These are phyloP conservation scores for Caenorhabditis inopinata DNA, from an alignment of 1,140 invertebrate species.

Conservation along the genomic window DNA sequence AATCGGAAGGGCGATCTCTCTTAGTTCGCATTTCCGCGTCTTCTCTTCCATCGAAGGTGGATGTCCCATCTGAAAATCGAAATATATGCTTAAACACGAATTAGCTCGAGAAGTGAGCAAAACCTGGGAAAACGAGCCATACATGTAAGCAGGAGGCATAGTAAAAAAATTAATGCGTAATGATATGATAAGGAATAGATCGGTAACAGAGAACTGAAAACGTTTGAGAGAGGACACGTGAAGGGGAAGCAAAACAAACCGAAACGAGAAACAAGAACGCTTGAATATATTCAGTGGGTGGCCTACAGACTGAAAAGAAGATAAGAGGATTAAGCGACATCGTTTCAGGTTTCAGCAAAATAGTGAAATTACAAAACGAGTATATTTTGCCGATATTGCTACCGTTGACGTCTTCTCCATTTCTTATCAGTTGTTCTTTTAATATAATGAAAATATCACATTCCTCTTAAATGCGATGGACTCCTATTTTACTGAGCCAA, in stretches of 20 bases:
- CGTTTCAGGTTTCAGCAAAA: neutral
- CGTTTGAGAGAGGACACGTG: neutral
- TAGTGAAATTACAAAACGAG: neutral
- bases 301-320: neutral
- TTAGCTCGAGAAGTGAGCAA: neutral
- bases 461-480: too few relatives aligned
- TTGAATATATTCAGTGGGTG: neutral
- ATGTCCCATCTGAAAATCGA: neutral
- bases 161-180: neutral
- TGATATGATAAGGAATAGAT: neutral
- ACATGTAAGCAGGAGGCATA: neutral
- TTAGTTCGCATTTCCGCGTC: neutral
- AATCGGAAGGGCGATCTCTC: neutral
- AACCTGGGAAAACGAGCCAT: slow-evolving; percentile 13
- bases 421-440: slow-evolving; percentile 4
- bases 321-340: neutral
- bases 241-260: neutral
- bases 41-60: neutral
- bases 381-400: neutral
- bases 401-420: neutral
- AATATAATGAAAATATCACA: too few relatives aligned
- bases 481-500: too few relatives aligned
- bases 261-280: neutral
- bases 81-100: neutral
- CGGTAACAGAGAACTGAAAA: too few relatives aligned